Base-by-base conservation (phyloP, 2,888 invertebrate species). In the Lasioglossum vierecki region DNA sequence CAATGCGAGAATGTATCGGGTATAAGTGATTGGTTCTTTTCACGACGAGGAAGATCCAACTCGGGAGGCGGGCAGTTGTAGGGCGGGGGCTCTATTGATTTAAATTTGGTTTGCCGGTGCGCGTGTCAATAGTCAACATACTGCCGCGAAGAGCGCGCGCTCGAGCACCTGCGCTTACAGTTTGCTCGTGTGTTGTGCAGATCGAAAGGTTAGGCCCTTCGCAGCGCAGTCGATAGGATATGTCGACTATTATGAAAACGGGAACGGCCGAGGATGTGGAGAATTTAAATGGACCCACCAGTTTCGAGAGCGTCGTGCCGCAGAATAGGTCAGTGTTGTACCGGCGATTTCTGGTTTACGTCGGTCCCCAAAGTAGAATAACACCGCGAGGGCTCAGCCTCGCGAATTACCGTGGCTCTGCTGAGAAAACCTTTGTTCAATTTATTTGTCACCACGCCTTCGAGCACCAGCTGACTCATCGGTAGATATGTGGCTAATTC, bases 71-170 rank as follows among this genome's bases (percentile, higher is more conserved):
- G 86, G 68, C 76, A 80, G 82, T 41, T 49, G 57, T 78, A 82
- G 91, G 92, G 93, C 93, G 93, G 94, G 93, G 94, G 92, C 92
- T 91, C 89, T 94, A 94, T 94, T 93, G 94, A 94, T 94, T 94
- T 94, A 94, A 94, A 94, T 94, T 94, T 94, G 93, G 94, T 94
- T 93, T 93, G 92, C 92, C 93, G 93, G 93, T 91, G 91, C 91
- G 91, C 91, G 92, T 91, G 91, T 90, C 91, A 91, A 91, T 91
- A 91, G 92, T 92, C 87, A 88, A 91, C 88, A 86, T 84, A 86
- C 86, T 87, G 87, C 85, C 86, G 86, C 87, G 81, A 85, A 84
- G 85, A 83, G 87, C 83, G 86, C 87, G 86, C 77, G 78, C 79
- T 82, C 57, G 30, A 82, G 86, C 84, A 79, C 41, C 76, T 75